Conservation (phyloP, 2,888 invertebrate species). For the Seira musarum region DNA sequence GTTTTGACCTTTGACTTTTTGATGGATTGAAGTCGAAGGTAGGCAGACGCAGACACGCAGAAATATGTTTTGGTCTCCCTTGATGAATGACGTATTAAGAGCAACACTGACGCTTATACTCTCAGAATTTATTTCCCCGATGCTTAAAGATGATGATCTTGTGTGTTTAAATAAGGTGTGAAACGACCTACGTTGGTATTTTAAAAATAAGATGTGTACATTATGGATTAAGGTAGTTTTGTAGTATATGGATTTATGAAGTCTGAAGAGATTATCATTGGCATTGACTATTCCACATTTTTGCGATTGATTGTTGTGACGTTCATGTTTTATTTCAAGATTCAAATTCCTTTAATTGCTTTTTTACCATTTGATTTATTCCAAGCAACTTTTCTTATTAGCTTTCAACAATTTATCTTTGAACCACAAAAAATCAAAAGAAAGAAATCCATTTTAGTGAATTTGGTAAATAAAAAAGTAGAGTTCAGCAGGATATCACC, state of each 20-base stretch:
- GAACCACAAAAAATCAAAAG: not conserved
- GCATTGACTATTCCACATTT: no score
- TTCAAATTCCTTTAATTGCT: no score
- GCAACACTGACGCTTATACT: not conserved
- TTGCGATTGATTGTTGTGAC: no score
- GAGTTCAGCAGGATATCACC: not conserved
- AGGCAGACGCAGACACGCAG: slow-evolving; percentile 26
- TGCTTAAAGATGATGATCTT: not conserved
- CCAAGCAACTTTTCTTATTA: no score
- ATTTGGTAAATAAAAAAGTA: not conserved
- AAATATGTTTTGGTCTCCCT: slow-evolving; percentile 18
- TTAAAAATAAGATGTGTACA: not conserved
- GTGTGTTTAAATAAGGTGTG: slow-evolving; percentile 33
- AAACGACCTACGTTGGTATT: not conserved
- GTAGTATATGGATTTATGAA: no score
- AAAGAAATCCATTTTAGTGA: not conserved
- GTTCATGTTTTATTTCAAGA: no score
- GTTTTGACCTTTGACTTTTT: slow-evolving; percentile 62
- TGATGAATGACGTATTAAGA: slow-evolving; percentile 42
- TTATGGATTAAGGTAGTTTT: not conserved
- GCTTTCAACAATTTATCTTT: no score
- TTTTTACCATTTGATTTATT: no score
- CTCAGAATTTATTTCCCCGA: slow-evolving; percentile 7
- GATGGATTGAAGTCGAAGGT: slow-evolving; percentile 60
- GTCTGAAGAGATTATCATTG: no score